phyloP scores from a whole-genome alignment of 2,888 invertebrate genomes.

The Parelbella ahira region DNA sequence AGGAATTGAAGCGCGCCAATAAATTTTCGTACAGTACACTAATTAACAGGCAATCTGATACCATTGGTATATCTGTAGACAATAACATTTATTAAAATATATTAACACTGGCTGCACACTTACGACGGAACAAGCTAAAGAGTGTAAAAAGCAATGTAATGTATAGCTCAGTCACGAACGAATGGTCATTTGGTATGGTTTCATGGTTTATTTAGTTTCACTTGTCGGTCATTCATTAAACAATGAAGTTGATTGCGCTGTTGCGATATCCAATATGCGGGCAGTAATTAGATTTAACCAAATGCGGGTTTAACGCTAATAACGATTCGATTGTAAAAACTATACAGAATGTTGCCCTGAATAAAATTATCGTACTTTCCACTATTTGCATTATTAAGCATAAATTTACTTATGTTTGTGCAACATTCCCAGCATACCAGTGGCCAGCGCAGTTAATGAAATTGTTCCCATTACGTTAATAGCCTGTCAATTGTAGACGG shows the following conservation, averaged over 20 bases:
- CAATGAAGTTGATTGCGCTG: conserved; percentile 72
- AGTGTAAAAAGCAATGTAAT: too few relatives aligned
- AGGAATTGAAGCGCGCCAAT: too few relatives aligned
- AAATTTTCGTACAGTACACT: too few relatives aligned
- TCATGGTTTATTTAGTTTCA: conserved; percentile 60
- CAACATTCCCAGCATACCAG: conserved; percentile 20
- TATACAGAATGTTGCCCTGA: conserved; percentile 46
- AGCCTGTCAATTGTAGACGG: conserved; percentile 2
- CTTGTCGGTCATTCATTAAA: conserved; percentile 71
- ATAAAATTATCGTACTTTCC: conserved; percentile 39
- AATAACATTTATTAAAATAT: too few relatives aligned
- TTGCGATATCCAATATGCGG: conserved; percentile 73
- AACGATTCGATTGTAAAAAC: conserved; percentile 45
- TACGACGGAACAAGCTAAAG: too few relatives aligned
- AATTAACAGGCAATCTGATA: too few relatives aligned
- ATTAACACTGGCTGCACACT: too few relatives aligned
- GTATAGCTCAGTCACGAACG: conserved; percentile 11
- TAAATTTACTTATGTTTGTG: conserved; percentile 20
- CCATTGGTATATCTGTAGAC: too few relatives aligned
- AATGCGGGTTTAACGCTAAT: conserved; percentile 73
- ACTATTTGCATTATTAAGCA: conserved; percentile 28
- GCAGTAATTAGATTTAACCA: conserved; percentile 74
- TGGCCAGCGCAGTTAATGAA: conserved; percentile 4
- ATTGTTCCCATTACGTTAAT: too few relatives aligned
- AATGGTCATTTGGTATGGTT: conserved; percentile 43